Evolutionary conservation across 2,113 vertebrate species (phyloP).

Genomic region (Genyomyrus donnyi): DNA sequence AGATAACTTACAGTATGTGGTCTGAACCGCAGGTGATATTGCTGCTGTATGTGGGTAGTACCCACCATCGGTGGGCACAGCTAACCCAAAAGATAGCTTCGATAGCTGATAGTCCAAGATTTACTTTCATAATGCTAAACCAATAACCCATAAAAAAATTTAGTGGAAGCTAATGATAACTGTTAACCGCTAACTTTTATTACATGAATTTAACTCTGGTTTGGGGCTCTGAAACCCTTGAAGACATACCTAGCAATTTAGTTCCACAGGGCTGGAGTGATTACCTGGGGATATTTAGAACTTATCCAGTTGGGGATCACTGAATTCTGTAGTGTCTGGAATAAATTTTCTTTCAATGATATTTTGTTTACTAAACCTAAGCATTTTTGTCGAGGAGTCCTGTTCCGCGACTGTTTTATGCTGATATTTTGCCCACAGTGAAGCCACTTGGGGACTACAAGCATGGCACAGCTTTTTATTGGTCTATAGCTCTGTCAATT

Average conservation of each 20-base stretch:
- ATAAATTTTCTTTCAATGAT: background rate
- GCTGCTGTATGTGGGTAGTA: background rate
- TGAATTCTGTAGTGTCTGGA: background rate
- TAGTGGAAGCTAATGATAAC: background rate
- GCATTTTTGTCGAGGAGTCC: background rate
- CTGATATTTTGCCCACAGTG: background rate
- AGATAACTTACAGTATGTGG: background rate
- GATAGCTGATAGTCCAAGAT: background rate
- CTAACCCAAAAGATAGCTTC: background rate
- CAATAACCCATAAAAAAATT: background rate
- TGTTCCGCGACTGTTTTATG: background rate
- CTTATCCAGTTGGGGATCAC: background rate
- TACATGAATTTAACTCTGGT: background rate
- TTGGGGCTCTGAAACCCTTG: background rate
- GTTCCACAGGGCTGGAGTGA: background rate
- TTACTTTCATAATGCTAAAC: background rate
- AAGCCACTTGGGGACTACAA: background rate
- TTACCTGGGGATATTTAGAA: background rate
- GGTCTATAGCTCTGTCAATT: background rate
- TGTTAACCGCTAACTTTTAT: background rate
- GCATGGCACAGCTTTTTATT: background rate
- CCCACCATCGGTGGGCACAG: background rate
- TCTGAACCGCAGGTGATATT: background rate
- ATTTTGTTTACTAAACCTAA: background rate
- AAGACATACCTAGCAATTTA: background rate